A percentile compares a stretch with the other conserved stretches of the same genome.
Conservation (phyloP, 2,113 vertebrate species). For the Pithys albifrons region DNA sequence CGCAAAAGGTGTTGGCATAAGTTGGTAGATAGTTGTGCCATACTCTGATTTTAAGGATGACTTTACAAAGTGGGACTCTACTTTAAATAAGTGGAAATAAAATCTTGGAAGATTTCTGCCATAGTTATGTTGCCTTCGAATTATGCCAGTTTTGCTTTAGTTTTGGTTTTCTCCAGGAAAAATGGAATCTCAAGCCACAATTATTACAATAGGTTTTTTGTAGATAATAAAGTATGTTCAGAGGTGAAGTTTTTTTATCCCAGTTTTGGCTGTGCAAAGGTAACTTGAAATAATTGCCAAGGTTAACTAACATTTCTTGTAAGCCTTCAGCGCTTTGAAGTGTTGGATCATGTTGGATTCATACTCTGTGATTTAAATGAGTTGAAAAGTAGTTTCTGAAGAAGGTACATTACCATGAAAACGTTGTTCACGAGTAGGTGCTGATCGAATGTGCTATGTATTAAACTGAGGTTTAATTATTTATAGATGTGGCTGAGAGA, state of each 20-base stretch:
- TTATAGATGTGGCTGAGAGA: background rate
- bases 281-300: background rate
- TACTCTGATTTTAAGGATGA: background rate
- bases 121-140: background rate
- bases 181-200: background rate
- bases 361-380: background rate
- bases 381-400: background rate
- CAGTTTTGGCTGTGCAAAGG: background rate
- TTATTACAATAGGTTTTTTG: background rate
- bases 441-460: background rate
- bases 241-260: background rate
- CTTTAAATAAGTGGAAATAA: background rate
- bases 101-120: background rate
- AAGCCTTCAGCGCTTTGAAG: background rate
- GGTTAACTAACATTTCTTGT: background rate
- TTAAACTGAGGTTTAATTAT: background rate
- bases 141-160: fast-evolving
- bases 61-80: background rate
- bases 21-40: background rate
- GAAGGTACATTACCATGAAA: background rate
- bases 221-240: background rate
- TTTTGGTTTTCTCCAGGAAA: background rate
- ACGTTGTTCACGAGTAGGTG: background rate
- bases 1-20: background rate
- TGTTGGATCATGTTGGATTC: background rate